Evolutionary conservation across 2,797 vertebrate genomes (phyloP).

Genomic region (Scleropages formosus): DNA sequence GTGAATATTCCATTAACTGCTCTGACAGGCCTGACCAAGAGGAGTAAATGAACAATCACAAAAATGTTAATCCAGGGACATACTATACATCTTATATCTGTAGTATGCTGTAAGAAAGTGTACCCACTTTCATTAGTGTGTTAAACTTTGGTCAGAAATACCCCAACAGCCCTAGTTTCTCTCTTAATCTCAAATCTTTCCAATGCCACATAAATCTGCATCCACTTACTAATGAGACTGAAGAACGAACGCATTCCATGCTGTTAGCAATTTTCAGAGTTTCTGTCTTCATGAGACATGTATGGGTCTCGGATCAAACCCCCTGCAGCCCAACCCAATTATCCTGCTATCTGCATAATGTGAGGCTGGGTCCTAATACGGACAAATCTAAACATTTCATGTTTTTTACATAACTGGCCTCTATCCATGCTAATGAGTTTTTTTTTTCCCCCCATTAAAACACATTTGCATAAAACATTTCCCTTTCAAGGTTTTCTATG

Average conservation of each 20-base stretch:
- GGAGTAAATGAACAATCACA: no score
- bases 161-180: neutral
- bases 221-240: neutral
- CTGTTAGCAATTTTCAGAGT: constrained; percentile 5
- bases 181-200: neutral
- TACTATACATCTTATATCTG: neutral
- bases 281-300: neutral
- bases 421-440: constrained; percentile 36
- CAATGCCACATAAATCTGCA: neutral
- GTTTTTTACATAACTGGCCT: constrained; percentile 29
- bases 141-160: neutral
- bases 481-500: constrained; percentile 3
- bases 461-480: constrained; percentile 29
- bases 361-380: neutral
- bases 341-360: constrained; percentile 14
- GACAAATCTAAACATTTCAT: constrained; percentile 15
- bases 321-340: constrained; percentile 4
- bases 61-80: neutral
- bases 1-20: no score
- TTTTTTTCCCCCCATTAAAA: constrained; percentile 36
- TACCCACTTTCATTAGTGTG: neutral
- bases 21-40: no score
- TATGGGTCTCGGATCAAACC: neutral
- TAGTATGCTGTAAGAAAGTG: no score
- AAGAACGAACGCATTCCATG: neutral